These are phyloP conservation scores for Rhyzopertha dominica DNA, from an alignment of 1,140 invertebrate species.

Conservation along the genomic window DNA sequence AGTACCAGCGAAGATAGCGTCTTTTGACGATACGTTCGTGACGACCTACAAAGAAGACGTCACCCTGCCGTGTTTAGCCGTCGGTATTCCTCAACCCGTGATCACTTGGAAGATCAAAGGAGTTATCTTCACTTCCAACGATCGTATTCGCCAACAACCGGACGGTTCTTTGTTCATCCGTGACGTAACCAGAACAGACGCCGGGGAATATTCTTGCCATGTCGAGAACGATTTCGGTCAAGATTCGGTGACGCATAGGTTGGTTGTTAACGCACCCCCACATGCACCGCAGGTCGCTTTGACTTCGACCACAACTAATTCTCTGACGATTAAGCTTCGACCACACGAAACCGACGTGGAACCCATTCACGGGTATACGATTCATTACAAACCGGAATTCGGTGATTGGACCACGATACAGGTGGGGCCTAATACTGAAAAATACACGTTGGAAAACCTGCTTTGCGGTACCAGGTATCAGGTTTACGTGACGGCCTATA, in stretches of 20 bases:
- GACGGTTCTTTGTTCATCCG: constrained; percentile 89
- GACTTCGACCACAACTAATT: constrained; percentile 77
- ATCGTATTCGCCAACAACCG: constrained; percentile 74
- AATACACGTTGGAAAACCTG: constrained; percentile 80
- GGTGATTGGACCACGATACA: constrained; percentile 87
- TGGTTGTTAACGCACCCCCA: constrained; percentile 61
- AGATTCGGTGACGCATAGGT: constrained; percentile 83
- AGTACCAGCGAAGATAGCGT: constrained; percentile 90
- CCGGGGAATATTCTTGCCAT: constrained; percentile 84
- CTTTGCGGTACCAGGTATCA: constrained; percentile 89
- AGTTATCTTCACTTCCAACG: constrained; percentile 49
- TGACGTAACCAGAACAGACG: constrained; percentile 81
- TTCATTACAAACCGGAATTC: constrained; percentile 89
- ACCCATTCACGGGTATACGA: constrained; percentile 79
- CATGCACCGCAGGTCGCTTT: constrained; percentile 48
- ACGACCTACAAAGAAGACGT: constrained; percentile 89
- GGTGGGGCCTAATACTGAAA: constrained; percentile 67
- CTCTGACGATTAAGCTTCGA: constrained; percentile 72
- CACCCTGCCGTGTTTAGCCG: constrained; percentile 83
- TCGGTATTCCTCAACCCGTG: constrained; percentile 81
- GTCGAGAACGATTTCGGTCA: constrained; percentile 91
- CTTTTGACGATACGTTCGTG: constrained; percentile 85
- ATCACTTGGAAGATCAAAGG: constrained; percentile 78
- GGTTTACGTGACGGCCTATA: constrained; percentile 86
- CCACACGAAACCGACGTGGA: constrained; percentile 69